Evolutionary conservation across 1,140 invertebrate genomes (phyloP).

Genomic region (Leptoteleia sp.): DNA sequence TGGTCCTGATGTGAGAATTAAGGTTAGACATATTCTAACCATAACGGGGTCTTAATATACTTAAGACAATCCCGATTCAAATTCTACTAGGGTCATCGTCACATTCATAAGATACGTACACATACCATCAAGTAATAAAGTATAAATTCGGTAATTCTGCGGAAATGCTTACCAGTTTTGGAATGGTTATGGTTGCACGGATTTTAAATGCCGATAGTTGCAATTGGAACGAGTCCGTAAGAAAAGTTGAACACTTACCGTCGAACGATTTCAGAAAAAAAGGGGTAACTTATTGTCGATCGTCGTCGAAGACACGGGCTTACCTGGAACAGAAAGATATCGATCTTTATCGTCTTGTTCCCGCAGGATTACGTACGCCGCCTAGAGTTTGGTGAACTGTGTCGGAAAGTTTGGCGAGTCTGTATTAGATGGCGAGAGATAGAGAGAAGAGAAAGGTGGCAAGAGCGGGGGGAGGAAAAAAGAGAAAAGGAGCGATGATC

Average conservation of each 20-base stretch:
- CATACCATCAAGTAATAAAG: too few species aligned
- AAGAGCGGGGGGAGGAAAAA: conserved; percentile 27
- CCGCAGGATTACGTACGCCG: conserved; percentile 62
- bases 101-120: too few species aligned
- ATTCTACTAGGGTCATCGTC: too few species aligned
- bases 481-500: conserved; percentile 69
- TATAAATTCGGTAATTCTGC: too few species aligned
- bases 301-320: conserved; percentile 62
- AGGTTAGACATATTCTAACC: too few species aligned
- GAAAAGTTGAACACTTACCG: too few species aligned
- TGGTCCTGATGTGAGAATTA: too few species aligned
- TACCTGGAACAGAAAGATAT: conserved; percentile 73
- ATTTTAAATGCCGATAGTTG: conserved; percentile 51
- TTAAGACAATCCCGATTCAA: too few species aligned
- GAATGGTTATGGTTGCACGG: too few species aligned
- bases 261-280: conserved; percentile 62
- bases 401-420: conserved; percentile 69
- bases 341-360: conserved; percentile 74
- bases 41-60: too few species aligned
- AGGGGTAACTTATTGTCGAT: conserved; percentile 67
- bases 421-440: conserved; percentile 67
- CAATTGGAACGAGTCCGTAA: conserved; percentile 48
- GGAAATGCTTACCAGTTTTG: too few species aligned
- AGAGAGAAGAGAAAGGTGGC: conserved; percentile 16
- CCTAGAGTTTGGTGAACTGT: conserved; percentile 58